Percentiles rank a stretch among this genome's conserved stretches.
Conservation (phyloP, 2,797 vertebrate genomes). For the Sus cebifrons region DNA sequence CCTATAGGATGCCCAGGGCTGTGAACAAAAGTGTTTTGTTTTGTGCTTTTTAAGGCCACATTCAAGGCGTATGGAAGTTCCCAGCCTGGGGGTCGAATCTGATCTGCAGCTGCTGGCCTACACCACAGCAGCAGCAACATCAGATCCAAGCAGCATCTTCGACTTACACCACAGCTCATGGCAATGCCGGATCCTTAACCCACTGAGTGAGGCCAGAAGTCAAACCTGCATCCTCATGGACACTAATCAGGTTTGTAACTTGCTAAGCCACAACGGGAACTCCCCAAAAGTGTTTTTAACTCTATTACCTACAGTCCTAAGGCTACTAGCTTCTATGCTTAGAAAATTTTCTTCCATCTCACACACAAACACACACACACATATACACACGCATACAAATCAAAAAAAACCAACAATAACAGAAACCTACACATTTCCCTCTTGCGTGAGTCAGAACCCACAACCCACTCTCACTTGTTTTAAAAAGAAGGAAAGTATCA, state of each 20-base stretch:
- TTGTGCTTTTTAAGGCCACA: no score
- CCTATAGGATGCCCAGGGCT: background rate
- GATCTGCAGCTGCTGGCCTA: no score
- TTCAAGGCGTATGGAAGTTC: no score
- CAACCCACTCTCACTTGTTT: constrained; percentile 42
- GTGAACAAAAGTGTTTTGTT: background rate
- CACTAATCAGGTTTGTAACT: no score
- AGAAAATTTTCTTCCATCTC: constrained; percentile 15
- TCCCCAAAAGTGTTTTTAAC: background rate
- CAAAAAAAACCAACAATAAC: constrained; percentile 53
- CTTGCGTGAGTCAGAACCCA: constrained; percentile 57
- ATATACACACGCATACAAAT: background rate
- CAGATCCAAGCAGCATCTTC: no score
- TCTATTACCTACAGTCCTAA: background rate
- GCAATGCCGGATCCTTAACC: no score
- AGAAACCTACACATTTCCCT: constrained; percentile 59
- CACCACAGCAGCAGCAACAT: no score
- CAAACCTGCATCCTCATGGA: no score
- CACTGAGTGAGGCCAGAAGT: no score
- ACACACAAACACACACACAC: background rate
- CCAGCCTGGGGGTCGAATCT: no score
- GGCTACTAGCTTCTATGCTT: background rate
- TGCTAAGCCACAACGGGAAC: no score
- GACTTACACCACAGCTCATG: no score
- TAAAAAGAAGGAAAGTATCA: constrained; percentile 21